Base-by-base conservation (phyloP, 37 sponge, comb jelly and placozoan genomes). In the Geodia barretti region DNA sequence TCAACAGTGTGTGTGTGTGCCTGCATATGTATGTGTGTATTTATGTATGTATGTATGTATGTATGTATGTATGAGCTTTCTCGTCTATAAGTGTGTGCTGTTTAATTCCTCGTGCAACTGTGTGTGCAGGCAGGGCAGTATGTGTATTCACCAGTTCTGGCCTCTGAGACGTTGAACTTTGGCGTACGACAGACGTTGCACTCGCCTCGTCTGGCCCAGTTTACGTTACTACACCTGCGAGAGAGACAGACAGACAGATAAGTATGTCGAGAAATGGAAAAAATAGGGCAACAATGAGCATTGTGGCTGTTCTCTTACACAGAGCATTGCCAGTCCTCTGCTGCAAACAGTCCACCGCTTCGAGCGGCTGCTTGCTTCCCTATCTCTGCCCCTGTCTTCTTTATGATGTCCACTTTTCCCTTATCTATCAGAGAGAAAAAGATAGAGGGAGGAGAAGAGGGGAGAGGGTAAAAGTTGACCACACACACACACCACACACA, bases 291-390 rank as follows among this genome's bases (percentile, higher is more conserved):
- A 58, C 19, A 58, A 58, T 11, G 19, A 20, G 60, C 60, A 58
- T 58, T 20, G 19, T 58, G 60, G 11, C 19, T 58, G 11, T 58
- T 58, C 60, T 58, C 19, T 83, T 47, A 94, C 90, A 80, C 92
- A 32, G 95, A 71, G 60, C 99, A 98, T 76, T 96, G 97, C 99
- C 99, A 98, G 80, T 98, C 99, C 1, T 98, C 97, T 80, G 97
- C 94, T 72, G 95, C 94, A 86, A 98, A 98, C 21, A 98, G 91
- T 7, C 99, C 99, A 14, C 92, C 95, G 82, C 99, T 98, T 74
- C 95, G 95, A 39, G 75, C 74, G 25, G 99, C 99, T 61, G 92
- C 79, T 19, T 86, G 77, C 73, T 94, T 96, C 31, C 99, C 99
- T 19, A 98, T 94, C 62, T 92, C 91, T 4, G 88, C 47, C 17